These are phyloP conservation scores for Halichondria panicea DNA, from an alignment of 37 sponge, comb jelly and placozoan genomes.

Conservation along the genomic window DNA sequence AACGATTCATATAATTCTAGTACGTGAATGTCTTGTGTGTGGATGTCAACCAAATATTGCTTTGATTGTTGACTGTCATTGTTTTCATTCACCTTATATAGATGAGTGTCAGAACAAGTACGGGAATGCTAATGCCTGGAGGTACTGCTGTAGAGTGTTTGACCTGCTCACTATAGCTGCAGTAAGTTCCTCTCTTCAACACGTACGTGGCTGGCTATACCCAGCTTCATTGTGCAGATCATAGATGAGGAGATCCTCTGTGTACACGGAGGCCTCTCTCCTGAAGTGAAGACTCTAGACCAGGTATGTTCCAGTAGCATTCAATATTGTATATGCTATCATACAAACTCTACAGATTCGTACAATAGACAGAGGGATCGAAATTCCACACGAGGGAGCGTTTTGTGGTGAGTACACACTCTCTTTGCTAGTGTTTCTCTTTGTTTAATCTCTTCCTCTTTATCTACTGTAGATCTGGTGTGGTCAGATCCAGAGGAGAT, in stretches of 20 bases:
- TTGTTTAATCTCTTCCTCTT: not conserved
- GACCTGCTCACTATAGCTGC: slow-evolving; percentile 98
- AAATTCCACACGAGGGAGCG: slow-evolving; percentile 98
- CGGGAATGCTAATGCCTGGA: slow-evolving; percentile 99
- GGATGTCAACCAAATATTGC: not conserved
- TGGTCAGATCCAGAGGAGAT: slow-evolving; percentile 99
- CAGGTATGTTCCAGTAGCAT: slow-evolving; percentile 65
- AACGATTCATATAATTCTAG: not conserved
- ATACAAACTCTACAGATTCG: slow-evolving; percentile 62
- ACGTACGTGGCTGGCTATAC: not conserved
- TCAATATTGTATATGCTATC: not conserved
- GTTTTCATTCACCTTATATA: slow-evolving; percentile 4
- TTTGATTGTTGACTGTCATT: not conserved
- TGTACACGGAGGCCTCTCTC: slow-evolving; percentile 99
- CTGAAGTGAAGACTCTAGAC: slow-evolving; percentile 96
- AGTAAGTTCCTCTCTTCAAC: slow-evolving; percentile 52
- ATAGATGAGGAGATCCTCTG: slow-evolving; percentile 97
- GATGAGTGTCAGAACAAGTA: slow-evolving; percentile 99
- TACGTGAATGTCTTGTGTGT: not conserved
- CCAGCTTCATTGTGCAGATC: slow-evolving; percentile 47
- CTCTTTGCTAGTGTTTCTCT: not conserved
- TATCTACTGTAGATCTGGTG: slow-evolving; percentile 80
- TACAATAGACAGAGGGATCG: slow-evolving; percentile 92
- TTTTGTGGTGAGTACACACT: slow-evolving; percentile 81
- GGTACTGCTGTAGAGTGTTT: slow-evolving; percentile 94